Evolutionary conservation across 2,797 vertebrate species (phyloP), one percentile per base, ranked within the genome.

Genomic region (Anas acuta): DNA sequence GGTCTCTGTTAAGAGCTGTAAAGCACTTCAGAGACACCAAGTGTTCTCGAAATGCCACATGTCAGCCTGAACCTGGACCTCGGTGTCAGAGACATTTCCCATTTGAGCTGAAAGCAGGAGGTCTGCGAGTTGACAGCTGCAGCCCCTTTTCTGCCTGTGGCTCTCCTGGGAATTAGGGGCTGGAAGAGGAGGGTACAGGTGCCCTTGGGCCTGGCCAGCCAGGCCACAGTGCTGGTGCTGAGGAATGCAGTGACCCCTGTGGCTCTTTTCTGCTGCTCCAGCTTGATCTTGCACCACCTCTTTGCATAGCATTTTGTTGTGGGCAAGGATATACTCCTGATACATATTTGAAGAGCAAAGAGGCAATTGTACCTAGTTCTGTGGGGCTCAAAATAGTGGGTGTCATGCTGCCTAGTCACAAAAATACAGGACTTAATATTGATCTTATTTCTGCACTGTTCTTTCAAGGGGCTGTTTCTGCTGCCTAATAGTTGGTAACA

Each of bases 141-240:
- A 77, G 62, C n/a, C 32, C 47, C 26, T 56, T 32, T 35, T 60
- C 56, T 62, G 1, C 28, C 22, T 13, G 62, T 30, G 23, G 37
- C 62, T 39, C 14, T 60, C 45, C 28, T 35, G 71, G 74, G 85
- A 70, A 35, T 53, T 18, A 26, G 28, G 45, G 19, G 3, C n/a
- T 51, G 56, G 33, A 60, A 61, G 30, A 69, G 56, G 56, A 10
- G 43, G 43, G 15, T 22, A 39, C 45, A 17, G 0, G 0, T 76
- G 25, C n/a, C 28, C 45, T 41, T 74, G 54, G 7, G 10, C 15
- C 54, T 95, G 49, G 8, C 33, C 32, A 60, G 30, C 41, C 25
- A 9, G 18, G 30, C 25, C 51, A 22, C 21, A 43, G 57, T 41
- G 74, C 54, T 61, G 28, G 64, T 92, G 60, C 35, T 11, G 11